Base-by-base conservation (phyloP, 2,888 invertebrate genomes). In the Lamellibrachia satsuma region DNA sequence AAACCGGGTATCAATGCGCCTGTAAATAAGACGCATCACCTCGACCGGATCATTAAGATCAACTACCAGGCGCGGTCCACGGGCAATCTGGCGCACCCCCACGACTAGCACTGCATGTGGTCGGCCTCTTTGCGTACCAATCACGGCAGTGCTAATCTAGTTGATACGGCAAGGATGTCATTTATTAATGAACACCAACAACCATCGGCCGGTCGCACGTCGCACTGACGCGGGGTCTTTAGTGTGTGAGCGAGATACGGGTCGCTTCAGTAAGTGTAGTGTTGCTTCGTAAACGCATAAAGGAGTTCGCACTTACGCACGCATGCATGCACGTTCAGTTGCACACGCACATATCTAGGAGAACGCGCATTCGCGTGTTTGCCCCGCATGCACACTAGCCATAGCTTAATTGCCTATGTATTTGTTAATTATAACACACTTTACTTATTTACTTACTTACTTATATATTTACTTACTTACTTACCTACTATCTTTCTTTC, bases 241-340 rank as follows among this genome's bases (percentile, higher is more conserved):
- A 75, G 55, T 55, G 55, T 9, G 55, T 55, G 3, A 9, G 55
- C 3, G 55, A 55, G 55, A 75, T 75, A n/a, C 75, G 75, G n/a
- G 75, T 3, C n/a, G 75, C 75, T 22, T 75, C 75, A 75, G n/a
- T 75, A 75, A 75, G 75, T 75, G 75, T 22, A 22, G 15, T 15
- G 75, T 75, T 75, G 75, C 75, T 22, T 75, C 75, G 75, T 75
- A 75, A n/a, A 75, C 75, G 75, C 75, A 75, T 75, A n/a, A 75
- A 75, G 75, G 22, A 11, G 75, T 75, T 75, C 75, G 2, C 75
- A 15, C n/a, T 8, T 15, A 4, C 11, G 15, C 60, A 15, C 15
- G 22, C 22, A 22, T 22, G 22, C 57, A 57, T 15, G 75, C 75
- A 75, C 75, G 75, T n/a, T 75, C 75, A 75, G n/a, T 75, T 75